Percentiles rank a stretch among this genome's conserved stretches.
These are phyloP conservation scores for Protaetia brevitarsis DNA, from an alignment of 1,140 invertebrate species.

Conservation along the genomic window DNA sequence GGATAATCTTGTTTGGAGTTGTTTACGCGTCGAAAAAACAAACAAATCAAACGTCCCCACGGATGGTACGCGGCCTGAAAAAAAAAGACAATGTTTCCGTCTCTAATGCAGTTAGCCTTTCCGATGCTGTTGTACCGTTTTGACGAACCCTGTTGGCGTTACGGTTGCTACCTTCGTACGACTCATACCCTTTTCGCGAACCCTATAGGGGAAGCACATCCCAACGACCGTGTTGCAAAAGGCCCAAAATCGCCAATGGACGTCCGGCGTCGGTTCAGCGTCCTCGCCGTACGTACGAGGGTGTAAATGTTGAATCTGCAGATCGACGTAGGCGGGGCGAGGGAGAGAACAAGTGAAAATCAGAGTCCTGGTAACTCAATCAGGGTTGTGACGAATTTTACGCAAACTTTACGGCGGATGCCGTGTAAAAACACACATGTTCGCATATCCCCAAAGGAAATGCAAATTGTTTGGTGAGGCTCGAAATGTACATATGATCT, in stretches of 20 bases:
- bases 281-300: background rate
- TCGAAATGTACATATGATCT: no score
- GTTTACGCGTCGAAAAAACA: conserved; percentile 27
- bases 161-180: conserved; percentile 20
- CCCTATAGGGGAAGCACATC: background rate
- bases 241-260: conserved; percentile 6
- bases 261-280: background rate
- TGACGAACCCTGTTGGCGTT: background rate
- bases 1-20: background rate
- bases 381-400: conserved; percentile 32
- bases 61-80: conserved; percentile 24
- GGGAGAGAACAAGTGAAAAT: conserved; percentile 42
- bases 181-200: conserved; percentile 27
- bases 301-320: conserved; percentile 33
- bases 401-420: conserved; percentile 1
- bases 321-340: conserved; percentile 32
- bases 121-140: background rate
- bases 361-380: conserved; percentile 39
- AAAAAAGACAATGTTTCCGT: conserved; percentile 29
- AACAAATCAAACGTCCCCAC: conserved; percentile 35
- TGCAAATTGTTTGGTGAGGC: no score
- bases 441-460: no score
- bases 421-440: background rate
- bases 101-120: conserved; percentile 31
- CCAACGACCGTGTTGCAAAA: conserved; percentile 8